These are phyloP conservation scores for Coryphaenoides rupestris DNA, from an alignment of 2,113 vertebrate species.

Conservation along the genomic window DNA sequence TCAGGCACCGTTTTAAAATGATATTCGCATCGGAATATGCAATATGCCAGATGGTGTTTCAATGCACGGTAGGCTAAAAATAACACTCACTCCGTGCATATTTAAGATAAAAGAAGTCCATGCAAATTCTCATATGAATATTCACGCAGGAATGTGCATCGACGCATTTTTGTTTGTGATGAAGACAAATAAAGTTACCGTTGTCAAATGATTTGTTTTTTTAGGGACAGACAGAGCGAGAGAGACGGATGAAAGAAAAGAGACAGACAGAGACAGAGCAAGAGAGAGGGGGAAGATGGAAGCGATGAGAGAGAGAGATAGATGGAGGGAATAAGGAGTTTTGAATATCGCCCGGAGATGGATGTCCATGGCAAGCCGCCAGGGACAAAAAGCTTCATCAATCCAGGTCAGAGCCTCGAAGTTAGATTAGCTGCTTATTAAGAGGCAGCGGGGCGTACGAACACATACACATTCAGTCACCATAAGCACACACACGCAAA, in stretches of 20 bases:
- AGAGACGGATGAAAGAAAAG: neutral
- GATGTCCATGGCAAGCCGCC: slow-evolving; percentile 6
- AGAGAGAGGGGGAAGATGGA: neutral
- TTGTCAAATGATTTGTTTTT: too few species aligned
- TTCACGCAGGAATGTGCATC: too few species aligned
- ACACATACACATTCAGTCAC: neutral
- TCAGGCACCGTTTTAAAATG: too few species aligned
- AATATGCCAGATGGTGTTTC: too few species aligned
- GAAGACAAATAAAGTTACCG: too few species aligned
- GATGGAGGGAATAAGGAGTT: neutral
- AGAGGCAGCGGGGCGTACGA: neutral
- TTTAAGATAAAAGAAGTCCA: too few species aligned
- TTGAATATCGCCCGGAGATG: slow-evolving; percentile 6
- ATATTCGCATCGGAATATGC: too few species aligned
- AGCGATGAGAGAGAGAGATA: neutral
- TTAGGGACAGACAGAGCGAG: too few species aligned
- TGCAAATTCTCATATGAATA: too few species aligned
- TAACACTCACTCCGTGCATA: too few species aligned
- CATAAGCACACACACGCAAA: neutral
- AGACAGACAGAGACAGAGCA: neutral
- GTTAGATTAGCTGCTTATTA: neutral
- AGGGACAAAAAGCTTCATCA: slow-evolving; percentile 10
- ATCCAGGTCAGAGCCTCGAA: slow-evolving; percentile 12
- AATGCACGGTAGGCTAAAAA: too few species aligned
- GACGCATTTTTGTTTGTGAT: too few species aligned